Conservation (phyloP, 2,113 vertebrate genomes). For the Gadus macrocephalus region DNA sequence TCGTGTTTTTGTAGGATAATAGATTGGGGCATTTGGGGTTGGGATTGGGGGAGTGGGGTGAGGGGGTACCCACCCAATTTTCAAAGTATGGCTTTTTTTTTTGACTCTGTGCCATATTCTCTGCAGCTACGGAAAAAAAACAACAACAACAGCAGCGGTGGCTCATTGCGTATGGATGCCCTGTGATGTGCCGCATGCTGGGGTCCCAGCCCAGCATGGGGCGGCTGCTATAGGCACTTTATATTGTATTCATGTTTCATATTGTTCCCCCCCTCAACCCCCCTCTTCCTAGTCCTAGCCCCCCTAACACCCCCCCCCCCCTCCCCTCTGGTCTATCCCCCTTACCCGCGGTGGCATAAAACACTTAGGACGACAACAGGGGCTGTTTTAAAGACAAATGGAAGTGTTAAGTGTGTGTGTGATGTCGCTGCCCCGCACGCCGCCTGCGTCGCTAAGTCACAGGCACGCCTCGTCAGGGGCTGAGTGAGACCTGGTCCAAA, state of each 20-base stretch:
- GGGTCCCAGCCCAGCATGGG: slow-evolving; percentile 40
- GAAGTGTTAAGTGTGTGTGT: too few species aligned
- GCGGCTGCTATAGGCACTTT: slow-evolving; percentile 51
- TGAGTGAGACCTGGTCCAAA: slow-evolving; percentile 7
- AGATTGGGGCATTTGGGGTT: background rate
- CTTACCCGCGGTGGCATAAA: too few species aligned
- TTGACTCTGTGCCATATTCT: slow-evolving; percentile 57
- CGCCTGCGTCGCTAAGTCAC: too few species aligned
- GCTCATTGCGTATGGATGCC: slow-evolving; percentile 58
- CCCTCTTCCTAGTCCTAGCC: slow-evolving; percentile 25
- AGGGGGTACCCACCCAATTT: slow-evolving; percentile 8
- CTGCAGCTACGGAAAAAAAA: slow-evolving; percentile 48
- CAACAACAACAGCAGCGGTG: slow-evolving; percentile 39
- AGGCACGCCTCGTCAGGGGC: too few species aligned
- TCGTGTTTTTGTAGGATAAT: background rate
- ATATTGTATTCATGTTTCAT: slow-evolving; percentile 16
- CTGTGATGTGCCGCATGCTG: slow-evolving; percentile 55
- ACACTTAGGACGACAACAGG: too few species aligned
- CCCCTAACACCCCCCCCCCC: slow-evolving; percentile 10
- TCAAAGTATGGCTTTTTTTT: slow-evolving; percentile 46
- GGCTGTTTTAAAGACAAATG: too few species aligned
- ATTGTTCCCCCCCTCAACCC: slow-evolving; percentile 21
- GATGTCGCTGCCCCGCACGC: too few species aligned
- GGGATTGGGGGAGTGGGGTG: slow-evolving; percentile 10
- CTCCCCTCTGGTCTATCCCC: too few species aligned